Percentiles rank a stretch among this genome's conserved stretches.
These are phyloP conservation scores for Ceyx melanurus DNA, from an alignment of 2,113 vertebrate species.

Conservation along the genomic window DNA sequence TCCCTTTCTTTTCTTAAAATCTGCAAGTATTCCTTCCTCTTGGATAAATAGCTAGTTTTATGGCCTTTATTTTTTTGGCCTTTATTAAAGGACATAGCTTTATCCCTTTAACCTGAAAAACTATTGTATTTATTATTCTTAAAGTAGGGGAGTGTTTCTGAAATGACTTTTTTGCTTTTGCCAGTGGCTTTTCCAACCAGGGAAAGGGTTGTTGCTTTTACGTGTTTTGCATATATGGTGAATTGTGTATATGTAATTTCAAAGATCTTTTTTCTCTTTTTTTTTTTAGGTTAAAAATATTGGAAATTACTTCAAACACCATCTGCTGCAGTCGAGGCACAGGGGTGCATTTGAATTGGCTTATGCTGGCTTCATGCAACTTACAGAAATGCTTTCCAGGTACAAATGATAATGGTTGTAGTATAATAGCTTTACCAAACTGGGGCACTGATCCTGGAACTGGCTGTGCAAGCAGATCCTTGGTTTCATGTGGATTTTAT, in stretches of 20 bases:
- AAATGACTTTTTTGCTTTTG: neutral
- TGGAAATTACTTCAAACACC: constrained; percentile 92
- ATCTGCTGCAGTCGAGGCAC: constrained; percentile 94
- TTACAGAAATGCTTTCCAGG: constrained; percentile 93
- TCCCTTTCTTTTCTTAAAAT: neutral
- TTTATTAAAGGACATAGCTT: neutral
- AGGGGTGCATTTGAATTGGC: constrained; percentile 96
- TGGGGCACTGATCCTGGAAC: neutral
- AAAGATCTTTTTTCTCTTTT: neutral
- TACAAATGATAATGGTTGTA: constrained; percentile 32
- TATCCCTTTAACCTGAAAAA: neutral
- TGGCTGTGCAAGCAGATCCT: neutral
- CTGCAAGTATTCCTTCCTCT: neutral
- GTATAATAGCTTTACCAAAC: constrained; percentile 1
- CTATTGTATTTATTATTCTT: neutral
- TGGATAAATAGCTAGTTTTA: neutral
- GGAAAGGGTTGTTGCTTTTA: neutral
- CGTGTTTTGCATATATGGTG: neutral
- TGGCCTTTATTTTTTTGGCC: neutral
- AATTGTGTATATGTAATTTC: neutral
- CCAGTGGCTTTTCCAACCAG: neutral
- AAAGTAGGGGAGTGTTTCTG: neutral
- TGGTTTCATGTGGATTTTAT: neutral
- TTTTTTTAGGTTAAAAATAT: constrained; percentile 86
- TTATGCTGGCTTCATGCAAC: constrained; percentile 93